Conservation (phyloP, 1,140 invertebrate genomes). For the Drosophila mauritiana region DNA sequence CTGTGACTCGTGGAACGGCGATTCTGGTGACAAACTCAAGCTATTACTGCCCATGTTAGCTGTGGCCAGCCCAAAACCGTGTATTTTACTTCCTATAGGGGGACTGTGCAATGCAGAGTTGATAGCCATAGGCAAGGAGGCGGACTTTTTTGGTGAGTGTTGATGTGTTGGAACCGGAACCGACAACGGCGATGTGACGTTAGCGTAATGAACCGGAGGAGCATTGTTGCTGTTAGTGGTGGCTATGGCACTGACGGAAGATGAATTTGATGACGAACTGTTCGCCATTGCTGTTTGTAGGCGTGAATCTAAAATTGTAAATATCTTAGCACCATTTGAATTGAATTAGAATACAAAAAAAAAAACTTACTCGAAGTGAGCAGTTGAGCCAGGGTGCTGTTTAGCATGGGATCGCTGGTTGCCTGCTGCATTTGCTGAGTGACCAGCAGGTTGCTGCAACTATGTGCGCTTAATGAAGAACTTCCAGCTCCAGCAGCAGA, state of each 20-base stretch:
- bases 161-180: slow-evolving; percentile 50
- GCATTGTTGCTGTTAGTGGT: slow-evolving; percentile 30
- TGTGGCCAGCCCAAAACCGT: slow-evolving; percentile 40
- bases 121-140: slow-evolving; percentile 71
- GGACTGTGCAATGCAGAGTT: slow-evolving; percentile 70
- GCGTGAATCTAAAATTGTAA: slow-evolving; percentile 53
- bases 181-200: slow-evolving; percentile 43
- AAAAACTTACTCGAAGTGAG: slow-evolving; percentile 64
- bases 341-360: too few relatives aligned
- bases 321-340: neutral
- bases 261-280: slow-evolving; percentile 57
- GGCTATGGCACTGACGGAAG: slow-evolving; percentile 75
- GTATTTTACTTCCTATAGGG: slow-evolving; percentile 56
- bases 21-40: slow-evolving; percentile 76
- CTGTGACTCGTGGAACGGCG: slow-evolving; percentile 78
- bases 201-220: slow-evolving; percentile 45
- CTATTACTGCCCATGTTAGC: slow-evolving; percentile 44
- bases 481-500: slow-evolving; percentile 48
- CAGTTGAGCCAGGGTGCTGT: slow-evolving; percentile 80
- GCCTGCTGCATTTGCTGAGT: slow-evolving; percentile 61
- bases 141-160: slow-evolving; percentile 81
- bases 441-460: slow-evolving; percentile 55
- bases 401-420: slow-evolving; percentile 84
- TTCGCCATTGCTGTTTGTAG: slow-evolving; percentile 75
- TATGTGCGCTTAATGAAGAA: slow-evolving; percentile 45